Base-by-base conservation (phyloP, 2,113 vertebrate genomes). In the Pteronura brasiliensis region DNA sequence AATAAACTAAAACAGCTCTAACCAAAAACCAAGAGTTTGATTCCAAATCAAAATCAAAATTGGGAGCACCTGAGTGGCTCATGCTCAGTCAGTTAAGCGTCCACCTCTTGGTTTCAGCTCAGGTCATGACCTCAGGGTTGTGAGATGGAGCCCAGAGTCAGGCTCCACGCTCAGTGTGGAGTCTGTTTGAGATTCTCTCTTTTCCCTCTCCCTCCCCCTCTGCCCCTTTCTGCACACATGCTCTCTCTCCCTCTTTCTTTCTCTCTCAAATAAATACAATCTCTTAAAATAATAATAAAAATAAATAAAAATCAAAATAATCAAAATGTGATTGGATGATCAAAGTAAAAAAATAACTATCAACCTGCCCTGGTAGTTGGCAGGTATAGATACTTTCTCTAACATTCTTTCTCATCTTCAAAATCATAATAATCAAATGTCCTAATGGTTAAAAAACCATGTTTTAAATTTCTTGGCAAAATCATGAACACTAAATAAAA, bases 391-490 rank as follows among this genome's bases (percentile, higher is more conserved):
- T 52, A 49, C n/a, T 31, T 92, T 44, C 23, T 63, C 57, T 67
- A 76, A 77, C 14, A 83, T 29, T 93, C 15, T 18, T 92, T 80
- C 27, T 59, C 29, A n/a, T 71, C 91, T 95, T 93, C 72, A 94
- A 92, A 92, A 81, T 93, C 44, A 42, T 25, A 92, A 96, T 13
- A 95, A 72, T 47, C 57, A 83, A 65, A 65, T 4, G 63, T 52
- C 44, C 42, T 10, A n/a, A 65, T 79, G 4, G 3, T 77, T 92
- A 55, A 82, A 90, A 91, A 25, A 3, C 10, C 23, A 72, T 59
- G 29, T 85, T 95, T 88, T 85, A 91, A 92, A 93, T 47, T 49
- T 69, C 25, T 67, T 76, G 61, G 27, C 21, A 88, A 96, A 95
- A 88, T 59, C 65, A 77, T 67, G 29, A 93, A 87, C n/a, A 65